A percentile compares a stretch with the other conserved stretches of the same genome.
Evolutionary conservation across 1,140 invertebrate genomes (phyloP).

Genomic region (Apis dorsata): DNA sequence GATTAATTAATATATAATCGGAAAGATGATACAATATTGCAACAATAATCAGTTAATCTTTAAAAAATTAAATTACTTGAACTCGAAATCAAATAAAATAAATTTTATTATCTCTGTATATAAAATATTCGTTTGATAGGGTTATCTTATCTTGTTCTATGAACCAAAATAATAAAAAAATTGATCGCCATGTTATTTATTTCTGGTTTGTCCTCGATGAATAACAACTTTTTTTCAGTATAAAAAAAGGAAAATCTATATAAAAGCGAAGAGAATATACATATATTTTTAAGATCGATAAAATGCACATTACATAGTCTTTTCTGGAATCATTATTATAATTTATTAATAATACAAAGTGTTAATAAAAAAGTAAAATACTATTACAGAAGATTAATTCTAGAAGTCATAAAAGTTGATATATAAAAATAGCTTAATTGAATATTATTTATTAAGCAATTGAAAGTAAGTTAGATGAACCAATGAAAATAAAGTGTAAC

Average conservation of each 20-base stretch:
- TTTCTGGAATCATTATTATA: not conserved
- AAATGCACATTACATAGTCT: no score
- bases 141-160: not conserved
- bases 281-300: not conserved
- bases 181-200: slow-evolving; percentile 31
- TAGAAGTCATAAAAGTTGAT: no score
- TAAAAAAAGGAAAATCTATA: not conserved
- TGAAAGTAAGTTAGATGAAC: no score
- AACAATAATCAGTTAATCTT: not conserved
- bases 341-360: not conserved
- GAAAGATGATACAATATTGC: not conserved
- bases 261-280: not conserved
- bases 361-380: no score
- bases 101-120: not conserved
- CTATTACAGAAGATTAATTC: no score
- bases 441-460: no score
- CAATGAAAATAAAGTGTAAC: no score
- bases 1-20: not conserved
- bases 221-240: not conserved
- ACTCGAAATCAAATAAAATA: not conserved
- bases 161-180: not conserved
- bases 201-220: slow-evolving; percentile 24
- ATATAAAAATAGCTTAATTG: no score
- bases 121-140: not conserved
- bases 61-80: not conserved